Conservation (phyloP, 2,113 vertebrate species). For the Oostethus manadensis region DNA sequence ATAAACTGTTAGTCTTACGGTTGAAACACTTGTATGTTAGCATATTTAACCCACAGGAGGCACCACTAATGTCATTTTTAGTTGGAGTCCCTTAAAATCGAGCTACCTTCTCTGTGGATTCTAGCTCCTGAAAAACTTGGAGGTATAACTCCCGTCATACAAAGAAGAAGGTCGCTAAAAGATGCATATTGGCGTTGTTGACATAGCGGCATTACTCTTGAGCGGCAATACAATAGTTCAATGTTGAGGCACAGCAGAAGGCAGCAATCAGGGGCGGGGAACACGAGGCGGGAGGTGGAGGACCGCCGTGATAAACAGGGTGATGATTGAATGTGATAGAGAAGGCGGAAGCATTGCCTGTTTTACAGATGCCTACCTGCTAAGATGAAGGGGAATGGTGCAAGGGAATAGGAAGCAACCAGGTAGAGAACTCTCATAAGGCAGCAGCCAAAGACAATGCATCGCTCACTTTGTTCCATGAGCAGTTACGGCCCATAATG, state of each 20-base stretch:
- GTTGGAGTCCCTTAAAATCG: no score
- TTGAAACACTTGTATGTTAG: no score
- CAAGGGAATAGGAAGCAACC: conserved; percentile 38
- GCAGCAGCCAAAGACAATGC: conserved; percentile 28
- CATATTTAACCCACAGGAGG: no score
- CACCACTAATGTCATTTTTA: no score
- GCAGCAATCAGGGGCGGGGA: conserved; percentile 4
- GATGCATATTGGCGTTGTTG: no score
- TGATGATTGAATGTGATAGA: conserved; percentile 54
- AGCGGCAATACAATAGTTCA: conserved; percentile 28
- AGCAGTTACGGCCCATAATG: conserved; percentile 57
- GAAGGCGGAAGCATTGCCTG: conserved; percentile 48
- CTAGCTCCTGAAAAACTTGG: no score
- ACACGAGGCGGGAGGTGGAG: conserved; percentile 23
- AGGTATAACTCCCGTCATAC: no score
- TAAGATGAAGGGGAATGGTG: conserved; percentile 56
- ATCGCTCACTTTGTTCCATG: conserved; percentile 42
- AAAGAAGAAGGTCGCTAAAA: no score
- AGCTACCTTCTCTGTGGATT: no score
- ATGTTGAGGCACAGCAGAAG: conserved; percentile 5
- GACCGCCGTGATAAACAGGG: conserved; percentile 49
- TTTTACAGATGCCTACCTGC: conserved; percentile 52
- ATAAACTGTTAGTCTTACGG: no score
- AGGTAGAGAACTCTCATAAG: conserved; percentile 26
- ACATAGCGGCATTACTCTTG: not conserved